Evolutionary conservation across 2,888 invertebrate species (phyloP), one percentile per base, ranked within the genome.

Genomic region (Microchrysa polita): DNA sequence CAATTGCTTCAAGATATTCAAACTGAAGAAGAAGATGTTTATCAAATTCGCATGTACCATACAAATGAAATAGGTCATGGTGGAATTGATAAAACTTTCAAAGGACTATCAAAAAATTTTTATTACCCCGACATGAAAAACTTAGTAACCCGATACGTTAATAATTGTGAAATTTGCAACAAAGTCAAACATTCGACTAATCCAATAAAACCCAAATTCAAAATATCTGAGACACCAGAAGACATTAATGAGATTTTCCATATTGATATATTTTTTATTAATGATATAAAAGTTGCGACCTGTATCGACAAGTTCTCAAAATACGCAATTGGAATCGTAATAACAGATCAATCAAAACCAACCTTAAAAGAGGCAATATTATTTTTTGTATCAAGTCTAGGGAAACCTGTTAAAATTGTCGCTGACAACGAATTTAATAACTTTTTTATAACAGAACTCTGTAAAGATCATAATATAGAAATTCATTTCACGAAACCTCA

Each of bases 1-100:
- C 22, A n/a, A 22, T 48, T 48, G 14, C 67, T 67, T 22, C 9
- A 52, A n/a, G 67, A 67, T n/a, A 20, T 67, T 7, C 48, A 67
- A 48, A 14, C 67, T 2, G 48, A 60, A 34, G 60, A 60, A 4
- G 60, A 67, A 22, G 67, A 48, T 1, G 48, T 67, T 23, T 67
- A 67, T n/a, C 67, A 67, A 67, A 67, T 67, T 14, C 67, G 48
- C 14, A 52, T 67, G 60, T 60, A 60, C 27, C 60, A 60, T n/a
- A 60, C 60, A 12, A 60, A 27, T 27, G 60, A 60, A 60, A 60
- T 60, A 34, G 60, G 60, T 12, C 60, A 60, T 14, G 60, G 60
- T 18, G 67, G 67, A 23, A 22, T 67, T 14, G 67, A 67, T 20
- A 67, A 67, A 67, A 67, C 67, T 10, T 22, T 48, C 16, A 67